These are phyloP conservation scores for Heteronetta atricapilla DNA, from an alignment of 2,113 vertebrate genomes.

Conservation along the genomic window DNA sequence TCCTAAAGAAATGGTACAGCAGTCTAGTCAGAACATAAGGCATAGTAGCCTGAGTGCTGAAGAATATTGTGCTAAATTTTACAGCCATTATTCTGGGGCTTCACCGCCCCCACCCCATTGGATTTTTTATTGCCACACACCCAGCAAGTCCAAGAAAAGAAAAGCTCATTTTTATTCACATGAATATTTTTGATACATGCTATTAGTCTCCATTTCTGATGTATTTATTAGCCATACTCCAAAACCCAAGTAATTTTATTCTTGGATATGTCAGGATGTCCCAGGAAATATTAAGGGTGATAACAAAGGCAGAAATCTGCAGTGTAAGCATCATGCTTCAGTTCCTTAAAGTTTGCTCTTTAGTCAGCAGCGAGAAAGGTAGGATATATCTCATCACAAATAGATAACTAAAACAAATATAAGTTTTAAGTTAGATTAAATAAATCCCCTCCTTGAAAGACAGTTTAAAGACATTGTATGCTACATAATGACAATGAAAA, in stretches of 20 bases:
- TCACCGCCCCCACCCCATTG: no score
- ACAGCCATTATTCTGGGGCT: neutral
- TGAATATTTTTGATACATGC: neutral
- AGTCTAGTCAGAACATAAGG: neutral
- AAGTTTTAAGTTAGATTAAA: neutral
- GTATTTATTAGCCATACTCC: neutral
- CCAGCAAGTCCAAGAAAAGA: neutral
- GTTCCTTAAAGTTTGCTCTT: neutral
- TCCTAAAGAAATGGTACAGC: neutral
- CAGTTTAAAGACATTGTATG: neutral
- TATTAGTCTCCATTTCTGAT: neutral
- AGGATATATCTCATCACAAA: neutral
- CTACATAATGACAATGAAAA: neutral
- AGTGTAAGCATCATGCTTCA: neutral
- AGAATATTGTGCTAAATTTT: neutral
- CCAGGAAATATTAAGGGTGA: neutral
- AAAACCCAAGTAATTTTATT: neutral
- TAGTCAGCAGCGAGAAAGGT: neutral
- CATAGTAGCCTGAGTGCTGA: neutral
- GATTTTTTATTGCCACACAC: neutral
- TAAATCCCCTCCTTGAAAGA: neutral
- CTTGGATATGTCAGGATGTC: neutral
- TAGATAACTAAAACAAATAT: neutral
- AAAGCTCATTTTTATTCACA: neutral
- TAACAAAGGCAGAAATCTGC: neutral